phyloP scores from a whole-genome alignment of 2,797 vertebrate species.

The Tenualosa thibaudeaui region DNA sequence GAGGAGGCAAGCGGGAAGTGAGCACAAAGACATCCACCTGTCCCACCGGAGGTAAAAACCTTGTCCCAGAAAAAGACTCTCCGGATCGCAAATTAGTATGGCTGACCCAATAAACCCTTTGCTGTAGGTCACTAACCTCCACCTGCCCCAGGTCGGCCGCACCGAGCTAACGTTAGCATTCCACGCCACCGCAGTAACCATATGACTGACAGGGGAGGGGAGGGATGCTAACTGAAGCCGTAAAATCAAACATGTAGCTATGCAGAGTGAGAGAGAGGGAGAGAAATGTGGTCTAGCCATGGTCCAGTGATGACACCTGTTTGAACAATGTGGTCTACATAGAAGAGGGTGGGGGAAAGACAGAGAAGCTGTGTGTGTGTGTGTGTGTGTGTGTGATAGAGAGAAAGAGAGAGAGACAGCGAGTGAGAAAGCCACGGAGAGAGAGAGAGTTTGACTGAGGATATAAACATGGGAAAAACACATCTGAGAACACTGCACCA shows the following conservation, averaged over 20 bases:
- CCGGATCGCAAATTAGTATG: conserved; percentile 32
- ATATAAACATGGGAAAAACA: neutral
- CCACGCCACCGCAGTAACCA: neutral
- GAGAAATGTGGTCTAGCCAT: conserved; percentile 7
- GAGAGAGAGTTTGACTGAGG: neutral
- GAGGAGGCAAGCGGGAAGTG: neutral
- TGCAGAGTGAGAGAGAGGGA: neutral
- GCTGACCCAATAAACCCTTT: conserved; percentile 42
- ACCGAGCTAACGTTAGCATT: conserved; percentile 8
- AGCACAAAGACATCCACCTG: conserved; percentile 32
- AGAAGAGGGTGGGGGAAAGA: neutral
- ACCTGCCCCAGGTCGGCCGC: conserved; percentile 9
- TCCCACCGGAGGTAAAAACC: conserved; percentile 28
- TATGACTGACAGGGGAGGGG: conserved; percentile 16
- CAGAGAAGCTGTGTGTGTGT: neutral
- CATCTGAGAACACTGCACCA: neutral
- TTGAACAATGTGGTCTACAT: neutral
- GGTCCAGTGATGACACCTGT: neutral
- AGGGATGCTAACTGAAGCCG: neutral
- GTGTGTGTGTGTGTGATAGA: neutral
- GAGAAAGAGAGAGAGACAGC: neutral
- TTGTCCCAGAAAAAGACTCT: conserved; percentile 17
- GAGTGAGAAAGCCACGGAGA: neutral
- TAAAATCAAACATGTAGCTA: conserved; percentile 22
- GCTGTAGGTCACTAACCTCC: conserved; percentile 41